Percentiles rank a stretch among this genome's conserved stretches.
These are phyloP conservation scores for Syrmaticus mikado DNA, from an alignment of 2,113 vertebrate species.

Conservation along the genomic window DNA sequence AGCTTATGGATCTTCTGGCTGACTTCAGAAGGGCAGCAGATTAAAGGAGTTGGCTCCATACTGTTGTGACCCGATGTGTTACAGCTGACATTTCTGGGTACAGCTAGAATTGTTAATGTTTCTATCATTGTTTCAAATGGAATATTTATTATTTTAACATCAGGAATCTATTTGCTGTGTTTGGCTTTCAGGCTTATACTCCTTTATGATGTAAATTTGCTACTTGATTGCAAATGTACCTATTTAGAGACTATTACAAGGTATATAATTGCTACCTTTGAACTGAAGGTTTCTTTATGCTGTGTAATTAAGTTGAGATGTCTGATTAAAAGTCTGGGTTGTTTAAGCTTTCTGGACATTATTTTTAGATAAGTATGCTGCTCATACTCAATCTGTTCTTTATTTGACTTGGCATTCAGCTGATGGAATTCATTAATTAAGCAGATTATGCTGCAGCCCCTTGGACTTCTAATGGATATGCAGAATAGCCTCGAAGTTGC, in stretches of 20 bases:
- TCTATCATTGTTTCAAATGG: background rate
- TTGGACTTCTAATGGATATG: conserved; percentile 20
- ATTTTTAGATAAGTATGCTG: conserved; percentile 3
- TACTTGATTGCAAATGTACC: background rate
- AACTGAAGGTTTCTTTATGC: background rate
- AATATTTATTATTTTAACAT: background rate
- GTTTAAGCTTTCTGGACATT: background rate
- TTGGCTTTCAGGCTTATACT: background rate
- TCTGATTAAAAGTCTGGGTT: conserved; percentile 8
- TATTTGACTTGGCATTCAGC: conserved; percentile 45
- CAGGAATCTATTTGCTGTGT: background rate
- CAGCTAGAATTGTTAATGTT: background rate
- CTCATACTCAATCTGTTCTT: conserved; percentile 5
- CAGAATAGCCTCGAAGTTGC: conserved; percentile 42
- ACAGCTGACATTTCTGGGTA: background rate
- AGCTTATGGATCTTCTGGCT: background rate
- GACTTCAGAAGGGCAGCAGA: background rate
- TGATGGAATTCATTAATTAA: conserved; percentile 63
- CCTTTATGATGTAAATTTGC: background rate
- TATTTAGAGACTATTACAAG: background rate
- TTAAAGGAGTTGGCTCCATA: background rate
- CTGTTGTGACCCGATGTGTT: background rate
- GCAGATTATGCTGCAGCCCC: conserved; percentile 31
- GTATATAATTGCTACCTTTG: background rate
- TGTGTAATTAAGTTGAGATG: background rate